A percentile compares a stretch with the other conserved stretches of the same genome.
phyloP scores from a whole-genome alignment of 2,888 invertebrate genomes.

The Calameuta pallipes region DNA sequence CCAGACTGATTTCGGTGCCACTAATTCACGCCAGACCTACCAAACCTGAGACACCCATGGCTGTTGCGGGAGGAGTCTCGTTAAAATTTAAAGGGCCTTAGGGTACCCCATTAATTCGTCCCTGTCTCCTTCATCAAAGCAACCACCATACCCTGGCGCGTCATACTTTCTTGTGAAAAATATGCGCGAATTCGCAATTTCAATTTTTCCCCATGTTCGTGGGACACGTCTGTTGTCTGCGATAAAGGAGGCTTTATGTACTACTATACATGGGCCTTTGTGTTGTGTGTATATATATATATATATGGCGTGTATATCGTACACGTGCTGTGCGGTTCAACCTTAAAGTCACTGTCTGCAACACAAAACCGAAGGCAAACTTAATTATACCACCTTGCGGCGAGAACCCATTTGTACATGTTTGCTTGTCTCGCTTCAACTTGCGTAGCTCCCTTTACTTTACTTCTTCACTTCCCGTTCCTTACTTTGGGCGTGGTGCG shows the following conservation, averaged over 20 bases:
- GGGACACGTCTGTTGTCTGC: not conserved
- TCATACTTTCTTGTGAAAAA: not conserved
- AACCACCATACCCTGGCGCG: not conserved
- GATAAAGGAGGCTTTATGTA: constrained; percentile 2
- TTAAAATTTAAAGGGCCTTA: not conserved
- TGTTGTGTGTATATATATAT: no score
- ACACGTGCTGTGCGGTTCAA: not conserved
- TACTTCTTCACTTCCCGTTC: not conserved
- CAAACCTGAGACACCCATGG: not conserved
- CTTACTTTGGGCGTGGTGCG: not conserved
- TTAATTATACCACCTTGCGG: constrained; percentile 7
- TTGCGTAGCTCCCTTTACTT: not conserved
- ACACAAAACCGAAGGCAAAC: not conserved
- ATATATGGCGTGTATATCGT: not conserved
- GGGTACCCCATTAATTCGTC: not conserved
- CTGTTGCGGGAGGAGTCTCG: no score
- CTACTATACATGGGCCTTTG: no score
- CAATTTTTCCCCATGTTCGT: not conserved
- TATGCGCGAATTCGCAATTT: constrained; percentile 4
- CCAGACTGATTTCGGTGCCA: not conserved
- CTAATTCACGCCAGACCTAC: not conserved
- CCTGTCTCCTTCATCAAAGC: not conserved
- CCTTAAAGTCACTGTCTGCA: not conserved
- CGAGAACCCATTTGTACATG: not conserved
- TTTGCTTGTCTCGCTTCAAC: not conserved